A percentile compares a stretch with the other conserved stretches of the same genome.
Conservation (phyloP, 2,113 vertebrate species). For the Grus americana region DNA sequence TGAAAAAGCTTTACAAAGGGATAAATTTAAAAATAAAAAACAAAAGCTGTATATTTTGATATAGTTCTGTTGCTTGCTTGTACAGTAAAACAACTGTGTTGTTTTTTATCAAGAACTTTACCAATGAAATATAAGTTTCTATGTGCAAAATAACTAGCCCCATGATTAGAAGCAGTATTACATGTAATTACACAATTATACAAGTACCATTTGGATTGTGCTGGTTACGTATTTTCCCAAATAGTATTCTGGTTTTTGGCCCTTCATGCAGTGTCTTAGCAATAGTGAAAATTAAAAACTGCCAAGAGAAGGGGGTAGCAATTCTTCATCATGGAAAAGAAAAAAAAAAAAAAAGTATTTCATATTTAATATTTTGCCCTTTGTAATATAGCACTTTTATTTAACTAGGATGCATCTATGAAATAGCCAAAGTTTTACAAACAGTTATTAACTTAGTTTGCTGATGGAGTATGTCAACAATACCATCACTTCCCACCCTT, state of each 20-base stretch:
- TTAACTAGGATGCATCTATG: constrained; percentile 78
- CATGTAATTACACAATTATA: constrained; percentile 72
- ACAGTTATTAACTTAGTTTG: constrained; percentile 71
- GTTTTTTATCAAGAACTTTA: constrained; percentile 76
- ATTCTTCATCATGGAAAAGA: constrained; percentile 61
- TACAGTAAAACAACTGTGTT: constrained; percentile 76
- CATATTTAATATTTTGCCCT: constrained; percentile 76
- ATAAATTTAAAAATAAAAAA: constrained; percentile 55
- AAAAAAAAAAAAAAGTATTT: constrained; percentile 25
- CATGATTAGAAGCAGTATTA: constrained; percentile 80
- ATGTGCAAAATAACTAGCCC: constrained; percentile 78
- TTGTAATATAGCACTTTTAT: constrained; percentile 83
- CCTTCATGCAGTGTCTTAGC: constrained; percentile 82
- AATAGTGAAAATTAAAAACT: constrained; percentile 78
- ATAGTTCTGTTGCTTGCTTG: constrained; percentile 76
- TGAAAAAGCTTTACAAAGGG: constrained; percentile 69
- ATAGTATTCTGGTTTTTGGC: constrained; percentile 76
- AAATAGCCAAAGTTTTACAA: constrained; percentile 83
- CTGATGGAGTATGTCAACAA: constrained; percentile 71
- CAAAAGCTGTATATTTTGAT: constrained; percentile 74
- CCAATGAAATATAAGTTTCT: constrained; percentile 77
- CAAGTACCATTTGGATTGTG: constrained; percentile 75
- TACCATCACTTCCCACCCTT: constrained; percentile 54
- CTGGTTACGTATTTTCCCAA: constrained; percentile 76
- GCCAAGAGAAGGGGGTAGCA: constrained; percentile 78